Conservation (phyloP, 1,140 invertebrate genomes). For the Druon quercuslanigerum region DNA sequence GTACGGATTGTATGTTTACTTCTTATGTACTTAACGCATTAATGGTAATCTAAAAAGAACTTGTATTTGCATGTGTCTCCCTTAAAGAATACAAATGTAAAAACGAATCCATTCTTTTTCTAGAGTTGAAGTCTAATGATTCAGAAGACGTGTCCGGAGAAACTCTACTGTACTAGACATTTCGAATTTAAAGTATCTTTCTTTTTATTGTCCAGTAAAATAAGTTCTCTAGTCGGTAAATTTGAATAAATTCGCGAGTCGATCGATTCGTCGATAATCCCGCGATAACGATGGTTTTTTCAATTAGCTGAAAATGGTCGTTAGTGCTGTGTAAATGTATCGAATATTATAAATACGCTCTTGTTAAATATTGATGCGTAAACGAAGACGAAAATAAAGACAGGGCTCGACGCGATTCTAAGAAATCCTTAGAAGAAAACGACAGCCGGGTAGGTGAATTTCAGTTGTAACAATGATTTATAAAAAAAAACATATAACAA, state of each 20-base stretch:
- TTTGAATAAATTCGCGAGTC: slow-evolving; percentile 2
- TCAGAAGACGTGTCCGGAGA: slow-evolving; percentile 27
- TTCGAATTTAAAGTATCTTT: slow-evolving; percentile 1
- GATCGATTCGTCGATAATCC: neutral
- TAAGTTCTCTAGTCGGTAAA: slow-evolving; percentile 19
- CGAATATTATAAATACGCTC: slow-evolving; percentile 17
- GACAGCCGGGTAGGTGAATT: slow-evolving; percentile 26
- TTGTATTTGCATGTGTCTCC: neutral
- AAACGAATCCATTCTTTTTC: neutral
- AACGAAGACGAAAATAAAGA: neutral
- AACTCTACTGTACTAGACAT: slow-evolving; percentile 20
- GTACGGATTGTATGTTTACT: slow-evolving; percentile 12
- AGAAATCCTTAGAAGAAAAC: slow-evolving; percentile 13
- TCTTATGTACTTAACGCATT: neutral
- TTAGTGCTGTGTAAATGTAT: slow-evolving; percentile 7
- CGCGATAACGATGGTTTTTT: neutral
- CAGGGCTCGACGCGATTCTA: slow-evolving; percentile 14
- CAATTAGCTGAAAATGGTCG: slow-evolving; percentile 6
- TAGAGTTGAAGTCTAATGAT: slow-evolving; percentile 15
- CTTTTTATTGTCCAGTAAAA: slow-evolving; percentile 20
- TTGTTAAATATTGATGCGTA: slow-evolving; percentile 1
- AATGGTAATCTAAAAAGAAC: neutral
- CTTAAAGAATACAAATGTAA: neutral
- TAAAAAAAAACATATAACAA: slow-evolving; percentile 13
- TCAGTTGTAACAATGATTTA: slow-evolving; percentile 28